Base-by-base conservation (phyloP, 2,797 vertebrate species). In the Varecia variegata region DNA sequence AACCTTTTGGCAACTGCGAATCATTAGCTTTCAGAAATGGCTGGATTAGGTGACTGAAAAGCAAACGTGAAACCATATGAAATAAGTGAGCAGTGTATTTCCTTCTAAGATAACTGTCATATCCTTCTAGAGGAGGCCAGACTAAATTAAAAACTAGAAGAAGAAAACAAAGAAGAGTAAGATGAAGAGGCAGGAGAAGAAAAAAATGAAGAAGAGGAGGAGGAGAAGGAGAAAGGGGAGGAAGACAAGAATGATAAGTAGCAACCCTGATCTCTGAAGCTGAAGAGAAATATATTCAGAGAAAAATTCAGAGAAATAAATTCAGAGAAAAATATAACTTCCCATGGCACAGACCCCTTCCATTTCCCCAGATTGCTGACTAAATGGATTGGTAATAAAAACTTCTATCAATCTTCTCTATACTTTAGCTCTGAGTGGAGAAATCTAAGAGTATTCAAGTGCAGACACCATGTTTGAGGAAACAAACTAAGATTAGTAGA, bases 331-430 rank as follows among this genome's bases (percentile, higher is more conserved):
- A 81, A 56, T 65, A 32, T 11, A 82, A n/a, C 14, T 45, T 86
- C 3, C 23, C 17, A 3, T 9, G 32, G 23, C 6, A 14, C 11
- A 0, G 9, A 47, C 89, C 62, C 13, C 81, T 96, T 47, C 11
- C 27, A 50, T 56, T 25, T 5, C 13, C n/a, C 1, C 18, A 74
- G n/a, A 43, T 56, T 90, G 77, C 30, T 45, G 23, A 88, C 15
- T 65, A 71, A 88, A 74, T 90, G 23, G 11, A 2, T 27, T 84
- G 18, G 30, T 56, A 74, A 84, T 65, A 80, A 54, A 94, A 94
- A 70, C n/a, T 50, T 79, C 14, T 62, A 45, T 95, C 68, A 86
- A 25, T 52, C 47, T 54, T 82, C 60, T 38, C 17, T 71, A 60
- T 10, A 45, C 6, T 45, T 88, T 32, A 70, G 9, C 65, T 88